Percentiles rank a stretch among this genome's conserved stretches.
Conservation (phyloP, 2,797 vertebrate genomes). For the Ctenopoma multispine region DNA sequence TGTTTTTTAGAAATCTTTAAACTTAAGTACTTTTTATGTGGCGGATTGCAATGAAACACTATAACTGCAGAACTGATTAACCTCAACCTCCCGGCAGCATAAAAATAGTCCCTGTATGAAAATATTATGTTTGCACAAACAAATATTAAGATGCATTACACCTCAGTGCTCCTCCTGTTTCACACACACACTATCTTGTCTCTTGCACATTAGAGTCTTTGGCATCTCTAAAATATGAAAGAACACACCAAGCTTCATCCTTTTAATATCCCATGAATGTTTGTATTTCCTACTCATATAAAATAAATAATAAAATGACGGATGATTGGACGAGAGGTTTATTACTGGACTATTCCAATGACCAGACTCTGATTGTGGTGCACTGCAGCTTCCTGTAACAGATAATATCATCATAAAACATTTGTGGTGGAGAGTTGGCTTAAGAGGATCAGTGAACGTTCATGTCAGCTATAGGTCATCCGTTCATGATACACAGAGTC, state of each 20-base stretch:
- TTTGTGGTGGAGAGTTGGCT: constrained; percentile 49
- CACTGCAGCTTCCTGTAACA: constrained; percentile 42
- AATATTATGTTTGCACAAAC: not conserved
- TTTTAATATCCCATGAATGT: constrained; percentile 5
- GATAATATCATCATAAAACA: constrained; percentile 63
- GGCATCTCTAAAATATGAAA: constrained; percentile 20
- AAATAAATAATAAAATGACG: not conserved
- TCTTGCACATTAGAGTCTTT: not conserved
- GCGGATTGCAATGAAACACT: not conserved
- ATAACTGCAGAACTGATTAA: not conserved
- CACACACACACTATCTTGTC: not conserved
- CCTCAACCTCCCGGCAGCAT: not conserved
- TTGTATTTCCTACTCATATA: constrained; percentile 4
- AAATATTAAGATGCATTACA: not conserved
- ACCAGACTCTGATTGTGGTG: constrained; percentile 3
- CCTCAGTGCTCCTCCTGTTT: too few species aligned
- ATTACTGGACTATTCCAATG: constrained; percentile 21
- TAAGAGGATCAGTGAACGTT: constrained; percentile 75
- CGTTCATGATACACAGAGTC: constrained; percentile 57
- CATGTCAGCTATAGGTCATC: constrained; percentile 65
- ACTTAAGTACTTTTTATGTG: not conserved
- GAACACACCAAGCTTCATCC: not conserved
- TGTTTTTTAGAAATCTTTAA: not conserved
- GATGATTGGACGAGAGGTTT: not conserved
- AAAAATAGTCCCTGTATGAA: not conserved